Percentiles rank a stretch among this genome's conserved stretches.
phyloP scores from a whole-genome alignment of 2,888 invertebrate genomes.

The Selenia dentaria region DNA sequence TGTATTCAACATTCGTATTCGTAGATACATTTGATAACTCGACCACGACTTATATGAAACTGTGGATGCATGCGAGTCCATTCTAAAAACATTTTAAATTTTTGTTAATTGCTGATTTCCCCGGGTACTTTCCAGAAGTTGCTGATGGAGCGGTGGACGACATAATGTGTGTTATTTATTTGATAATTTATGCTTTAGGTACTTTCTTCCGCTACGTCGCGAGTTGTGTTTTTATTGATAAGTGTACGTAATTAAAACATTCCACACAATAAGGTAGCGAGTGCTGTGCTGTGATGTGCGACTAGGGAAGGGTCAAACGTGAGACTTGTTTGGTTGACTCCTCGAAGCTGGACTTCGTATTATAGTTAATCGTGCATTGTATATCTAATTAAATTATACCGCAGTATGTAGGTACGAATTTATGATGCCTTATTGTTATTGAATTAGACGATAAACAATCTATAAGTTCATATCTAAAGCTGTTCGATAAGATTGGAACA shows the following conservation, averaged over 20 bases:
- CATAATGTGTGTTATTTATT: constrained; percentile 9
- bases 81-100: too few relatives aligned
- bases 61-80: too few relatives aligned
- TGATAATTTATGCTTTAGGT: constrained; percentile 24
- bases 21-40: neutral
- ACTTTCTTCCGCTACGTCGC: constrained; percentile 52
- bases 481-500: constrained; percentile 20
- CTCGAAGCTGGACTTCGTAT: constrained; percentile 56
- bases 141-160: neutral
- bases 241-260: constrained; percentile 44
- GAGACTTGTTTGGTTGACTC: constrained; percentile 18
- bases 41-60: too few relatives aligned
- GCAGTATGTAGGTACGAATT: constrained; percentile 10
- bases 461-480: constrained; percentile 11
- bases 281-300: constrained; percentile 8
- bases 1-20: neutral
- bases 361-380: constrained; percentile 36
- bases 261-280: constrained; percentile 30
- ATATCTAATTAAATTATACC: constrained; percentile 32
- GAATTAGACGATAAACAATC: constrained; percentile 23
- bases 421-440: constrained; percentile 20
- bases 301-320: neutral
- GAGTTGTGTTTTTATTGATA: constrained; percentile 8
- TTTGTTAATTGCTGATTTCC: too few relatives aligned
- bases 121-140: neutral